Base-by-base conservation (phyloP, 2,113 vertebrate species). In the Asarcornis scutulata region DNA sequence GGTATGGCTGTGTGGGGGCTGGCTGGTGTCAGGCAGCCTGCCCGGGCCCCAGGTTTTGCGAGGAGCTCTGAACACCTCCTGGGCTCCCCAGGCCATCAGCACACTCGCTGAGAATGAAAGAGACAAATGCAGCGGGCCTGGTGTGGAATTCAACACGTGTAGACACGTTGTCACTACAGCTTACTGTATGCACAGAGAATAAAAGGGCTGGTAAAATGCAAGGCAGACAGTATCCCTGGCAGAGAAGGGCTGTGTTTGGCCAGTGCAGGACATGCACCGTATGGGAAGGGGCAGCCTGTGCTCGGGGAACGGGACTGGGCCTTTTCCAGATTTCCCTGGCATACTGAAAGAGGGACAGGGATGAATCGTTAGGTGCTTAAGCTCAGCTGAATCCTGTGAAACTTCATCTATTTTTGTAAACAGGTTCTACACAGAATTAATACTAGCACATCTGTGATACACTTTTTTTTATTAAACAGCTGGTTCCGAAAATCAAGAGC, bases 11-110 rank as follows among this genome's bases (percentile, higher is more conserved):
- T 32, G 25, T 55, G 25, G 29, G 2, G 7, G 17, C 40, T 20
- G 9, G 48, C 20, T 58, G 69, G 11, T 22, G n/a, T 23, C 25
- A 69, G 63, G 48, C 60, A 50, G 56, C 29, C 31, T 69, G 62
- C 34, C 48, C 34, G 2, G 9, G 4, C 18, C 31, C 13, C 21
- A 22, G 40, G 69, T 34, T 40, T 48, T 22, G 23, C 36, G 26
- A 6, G 7, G 46, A 42, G 22, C 25, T 18, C 36, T 29, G 7
- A 14, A 4, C 25, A 20, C 48, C 34, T 81, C 60, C 32, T 36
- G 31, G 40, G 21, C n/a, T 48, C 26, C 3, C 1, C 2, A 21
- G 52, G 32, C 23, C 11, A 9, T 21, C 1, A 2, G 8, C 46
- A 7, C 3, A 1, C 32, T 22, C 38, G 15, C 5, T 4, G 27